Conservation (phyloP, 2,888 invertebrate species). For the Lampropteryx suffumata region DNA sequence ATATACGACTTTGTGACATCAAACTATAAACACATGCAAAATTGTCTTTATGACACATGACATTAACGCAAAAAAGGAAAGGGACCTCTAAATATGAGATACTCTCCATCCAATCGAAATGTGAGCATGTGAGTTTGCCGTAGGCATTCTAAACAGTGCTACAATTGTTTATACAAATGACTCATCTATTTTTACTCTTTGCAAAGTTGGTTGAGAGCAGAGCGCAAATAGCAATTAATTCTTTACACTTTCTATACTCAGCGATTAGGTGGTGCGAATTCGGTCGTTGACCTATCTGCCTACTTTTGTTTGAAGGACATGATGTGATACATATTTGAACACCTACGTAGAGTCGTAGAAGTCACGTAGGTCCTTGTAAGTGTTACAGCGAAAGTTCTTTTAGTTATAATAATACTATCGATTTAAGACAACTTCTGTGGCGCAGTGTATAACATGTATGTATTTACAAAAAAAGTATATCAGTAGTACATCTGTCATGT, state of each 20-base stretch:
- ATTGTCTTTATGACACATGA: too few species aligned
- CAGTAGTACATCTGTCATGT: too few species aligned
- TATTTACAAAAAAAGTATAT: too few species aligned
- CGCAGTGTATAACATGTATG: too few species aligned
- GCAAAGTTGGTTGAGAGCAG: slow-evolving; percentile 47
- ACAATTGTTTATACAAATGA: neutral
- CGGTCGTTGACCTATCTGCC: slow-evolving; percentile 62
- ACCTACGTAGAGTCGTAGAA: slow-evolving; percentile 41
- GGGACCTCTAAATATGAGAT: too few species aligned
- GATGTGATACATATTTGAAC: slow-evolving; percentile 36
- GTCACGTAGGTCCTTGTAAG: slow-evolving; percentile 5
- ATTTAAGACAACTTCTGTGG: too few species aligned
- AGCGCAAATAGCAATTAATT: slow-evolving; percentile 70
- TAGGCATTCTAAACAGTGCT: too few species aligned
- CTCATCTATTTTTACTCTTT: slow-evolving; percentile 9
- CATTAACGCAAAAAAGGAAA: too few species aligned
- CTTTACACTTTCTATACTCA: slow-evolving; percentile 70
- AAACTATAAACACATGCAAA: too few species aligned
- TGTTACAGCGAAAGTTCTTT: slow-evolving; percentile 28
- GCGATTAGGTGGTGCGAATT: slow-evolving; percentile 49
- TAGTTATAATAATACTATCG: slow-evolving; percentile 5
- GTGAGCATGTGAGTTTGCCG: too few species aligned
- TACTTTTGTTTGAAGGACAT: slow-evolving; percentile 58
- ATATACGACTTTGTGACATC: too few species aligned
- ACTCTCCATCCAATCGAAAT: too few species aligned